Percentiles rank a stretch among this genome's conserved stretches.
These are phyloP conservation scores for Aphidius colemani DNA, from an alignment of 2,888 invertebrate species.

Conservation along the genomic window DNA sequence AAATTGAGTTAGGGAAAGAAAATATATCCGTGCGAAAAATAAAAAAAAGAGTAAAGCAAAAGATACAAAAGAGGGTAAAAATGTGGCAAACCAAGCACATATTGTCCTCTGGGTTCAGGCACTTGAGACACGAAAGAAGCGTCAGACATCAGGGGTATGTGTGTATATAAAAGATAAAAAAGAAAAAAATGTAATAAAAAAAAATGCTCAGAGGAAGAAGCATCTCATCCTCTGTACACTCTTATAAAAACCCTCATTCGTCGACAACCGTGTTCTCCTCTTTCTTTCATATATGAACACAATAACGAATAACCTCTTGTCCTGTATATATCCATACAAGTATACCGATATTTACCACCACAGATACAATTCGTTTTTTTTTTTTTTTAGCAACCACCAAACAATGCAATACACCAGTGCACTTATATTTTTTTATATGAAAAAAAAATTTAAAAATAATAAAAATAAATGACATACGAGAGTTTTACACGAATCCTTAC, in stretches of 20 bases:
- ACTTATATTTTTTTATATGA: not conserved
- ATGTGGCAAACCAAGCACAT: conserved; percentile 36
- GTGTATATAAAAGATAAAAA: conserved; percentile 5
- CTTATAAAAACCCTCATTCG: conserved; percentile 13
- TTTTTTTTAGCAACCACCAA: conserved; percentile 5
- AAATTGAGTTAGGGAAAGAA: conserved; percentile 6
- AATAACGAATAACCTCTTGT: conserved; percentile 4
- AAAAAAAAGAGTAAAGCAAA: conserved; percentile 9
- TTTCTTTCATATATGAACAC: not conserved
- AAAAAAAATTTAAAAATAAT: not conserved
- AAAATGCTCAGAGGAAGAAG: not conserved
- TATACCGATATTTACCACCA: conserved; percentile 11
- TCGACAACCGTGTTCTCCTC: conserved; percentile 6
- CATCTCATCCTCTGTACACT: conserved; percentile 12
- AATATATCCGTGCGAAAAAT: not conserved
- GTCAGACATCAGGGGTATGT: not conserved
- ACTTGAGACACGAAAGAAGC: conserved; percentile 16
- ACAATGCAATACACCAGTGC: conserved; percentile 21
- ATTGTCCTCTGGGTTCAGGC: conserved; percentile 24
- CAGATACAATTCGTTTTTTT: not conserved
- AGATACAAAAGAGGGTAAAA: conserved; percentile 31
- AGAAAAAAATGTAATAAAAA: conserved; percentile 16
- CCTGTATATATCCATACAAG: conserved; percentile 5
- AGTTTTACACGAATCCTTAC: conserved; percentile 1
- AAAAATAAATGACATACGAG: conserved; percentile 6